Conservation (phyloP, 1,140 invertebrate genomes). For the Brachionus rubens region DNA sequence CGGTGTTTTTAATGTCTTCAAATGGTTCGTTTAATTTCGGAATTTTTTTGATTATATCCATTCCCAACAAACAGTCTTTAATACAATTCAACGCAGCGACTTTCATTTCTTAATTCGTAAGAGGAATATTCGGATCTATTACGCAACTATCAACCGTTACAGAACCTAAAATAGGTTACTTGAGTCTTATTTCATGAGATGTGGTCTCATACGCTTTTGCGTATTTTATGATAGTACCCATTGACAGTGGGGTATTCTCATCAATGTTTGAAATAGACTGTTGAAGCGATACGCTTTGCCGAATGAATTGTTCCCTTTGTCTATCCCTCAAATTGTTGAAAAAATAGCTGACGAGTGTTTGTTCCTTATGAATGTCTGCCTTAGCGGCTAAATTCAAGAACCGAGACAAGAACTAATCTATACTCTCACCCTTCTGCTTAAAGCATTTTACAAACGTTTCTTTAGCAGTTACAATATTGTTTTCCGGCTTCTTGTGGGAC, state of each 20-base stretch:
- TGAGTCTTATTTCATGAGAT: background rate
- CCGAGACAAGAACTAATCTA: background rate
- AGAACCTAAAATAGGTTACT: background rate
- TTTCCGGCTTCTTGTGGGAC: background rate
- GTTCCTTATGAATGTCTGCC: background rate
- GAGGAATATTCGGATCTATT: background rate
- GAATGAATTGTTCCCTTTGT: background rate
- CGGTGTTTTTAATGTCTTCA: background rate
- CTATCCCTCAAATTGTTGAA: background rate
- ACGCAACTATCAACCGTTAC: background rate
- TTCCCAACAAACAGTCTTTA: background rate
- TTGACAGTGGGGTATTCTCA: background rate
- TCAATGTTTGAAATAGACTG: background rate
- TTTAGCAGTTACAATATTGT: background rate
- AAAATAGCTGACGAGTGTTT: background rate
- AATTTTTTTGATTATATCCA: background rate
- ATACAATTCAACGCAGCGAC: background rate
- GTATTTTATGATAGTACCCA: background rate
- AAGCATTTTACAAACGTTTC: background rate
- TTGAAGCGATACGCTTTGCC: background rate
- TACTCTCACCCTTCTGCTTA: background rate
- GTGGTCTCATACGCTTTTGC: background rate
- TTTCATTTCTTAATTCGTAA: constrained; percentile 1
- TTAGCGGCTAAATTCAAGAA: background rate
- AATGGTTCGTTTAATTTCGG: background rate